These are phyloP conservation scores for Urosaurus nigricauda DNA, from an alignment of 2,797 vertebrate species.

Conservation along the genomic window DNA sequence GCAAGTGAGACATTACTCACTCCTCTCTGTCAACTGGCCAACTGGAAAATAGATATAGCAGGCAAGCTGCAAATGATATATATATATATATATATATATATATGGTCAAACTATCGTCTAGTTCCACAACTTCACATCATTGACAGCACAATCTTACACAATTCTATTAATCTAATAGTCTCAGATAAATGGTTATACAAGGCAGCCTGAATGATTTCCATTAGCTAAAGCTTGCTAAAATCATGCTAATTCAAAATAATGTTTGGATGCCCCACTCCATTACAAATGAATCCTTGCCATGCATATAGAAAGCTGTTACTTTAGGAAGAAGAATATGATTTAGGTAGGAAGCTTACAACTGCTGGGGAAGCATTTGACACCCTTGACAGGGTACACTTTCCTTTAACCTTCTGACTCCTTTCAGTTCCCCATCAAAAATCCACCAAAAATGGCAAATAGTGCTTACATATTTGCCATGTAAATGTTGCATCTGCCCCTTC, in stretches of 20 bases:
- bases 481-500: no score
- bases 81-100: no score
- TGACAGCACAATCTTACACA: background rate
- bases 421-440: no score
- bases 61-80: conserved; percentile 17
- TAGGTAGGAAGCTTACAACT: no score
- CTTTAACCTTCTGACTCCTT: no score
- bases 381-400: no score
- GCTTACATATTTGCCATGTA: no score
- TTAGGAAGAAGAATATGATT: no score
- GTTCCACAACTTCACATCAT: background rate
- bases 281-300: no score
- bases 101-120: background rate
- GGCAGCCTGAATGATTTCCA: background rate
- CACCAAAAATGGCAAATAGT: no score
- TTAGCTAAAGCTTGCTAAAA: background rate
- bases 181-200: background rate
- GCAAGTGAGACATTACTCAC: conserved; percentile 35
- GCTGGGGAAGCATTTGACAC: no score
- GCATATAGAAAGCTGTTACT: no score
- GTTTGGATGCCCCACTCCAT: background rate
- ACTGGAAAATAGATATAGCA: conserved; percentile 18
- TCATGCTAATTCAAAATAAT: background rate
- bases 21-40: conserved; percentile 2
- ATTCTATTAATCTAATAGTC: background rate